Evolutionary conservation across 2,113 vertebrate species (phyloP).

Genomic region (Numenius arquata): DNA sequence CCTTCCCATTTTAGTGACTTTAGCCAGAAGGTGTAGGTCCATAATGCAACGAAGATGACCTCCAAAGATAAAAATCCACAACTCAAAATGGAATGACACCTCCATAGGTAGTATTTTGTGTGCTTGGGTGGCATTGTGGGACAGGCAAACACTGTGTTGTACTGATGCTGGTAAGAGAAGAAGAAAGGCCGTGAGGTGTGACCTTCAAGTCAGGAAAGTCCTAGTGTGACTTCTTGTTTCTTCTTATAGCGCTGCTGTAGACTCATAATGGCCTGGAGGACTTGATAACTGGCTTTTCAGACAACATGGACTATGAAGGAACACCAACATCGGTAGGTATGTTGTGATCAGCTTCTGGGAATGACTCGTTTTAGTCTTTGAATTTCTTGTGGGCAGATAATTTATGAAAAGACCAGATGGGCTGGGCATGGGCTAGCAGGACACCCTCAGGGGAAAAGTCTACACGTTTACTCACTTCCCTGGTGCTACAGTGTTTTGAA

Average conservation of each 20-base stretch:
- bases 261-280: constrained; percentile 75
- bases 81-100: not conserved
- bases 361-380: not conserved
- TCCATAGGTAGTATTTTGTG: not conserved
- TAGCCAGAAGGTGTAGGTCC: not conserved
- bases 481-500: not conserved
- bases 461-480: not conserved
- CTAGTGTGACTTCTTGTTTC: not conserved
- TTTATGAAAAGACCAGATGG: not conserved
- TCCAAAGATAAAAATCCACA: not conserved
- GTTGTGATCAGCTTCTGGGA: not conserved
- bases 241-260: constrained; percentile 37
- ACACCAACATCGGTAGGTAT: constrained; percentile 79
- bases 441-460: not conserved
- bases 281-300: constrained; percentile 77
- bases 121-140: not conserved
- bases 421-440: no score
- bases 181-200: not conserved
- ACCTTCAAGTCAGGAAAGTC: not conserved
- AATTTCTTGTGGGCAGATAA: not conserved
- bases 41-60: not conserved
- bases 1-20: not conserved
- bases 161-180: not conserved
- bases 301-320: constrained; percentile 79
- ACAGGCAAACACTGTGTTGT: not conserved